Evolutionary conservation across 2,113 vertebrate genomes (phyloP), one percentile per base, ranked within the genome.

Genomic region (Bufo gargarizans): DNA sequence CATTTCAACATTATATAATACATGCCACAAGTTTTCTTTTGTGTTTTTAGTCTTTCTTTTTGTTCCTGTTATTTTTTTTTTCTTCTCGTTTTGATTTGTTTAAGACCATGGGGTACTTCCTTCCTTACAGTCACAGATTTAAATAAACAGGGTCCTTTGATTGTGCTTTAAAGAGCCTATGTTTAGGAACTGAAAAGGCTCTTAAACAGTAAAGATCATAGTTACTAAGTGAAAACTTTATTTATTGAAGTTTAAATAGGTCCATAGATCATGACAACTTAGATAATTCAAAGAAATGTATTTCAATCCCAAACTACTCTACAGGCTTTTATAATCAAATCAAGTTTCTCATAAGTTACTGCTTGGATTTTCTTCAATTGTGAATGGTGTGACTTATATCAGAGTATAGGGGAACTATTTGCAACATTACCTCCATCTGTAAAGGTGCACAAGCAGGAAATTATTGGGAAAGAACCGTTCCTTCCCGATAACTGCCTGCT

Each of bases 91-190:
- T 78, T 14, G 77, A 55, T 78, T 56, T 22, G 53, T 78, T 50
- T 12, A 56, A 17, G 50, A 13, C 77, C 53, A 22, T 56, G 47
- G 77, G 77, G 50, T 78, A 22, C 77, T 80, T 80, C 77, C 77
- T 80, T 80, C 53, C 55, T 58, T 33, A 55, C 33, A 80, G n/a
- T 33, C 55, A 43, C 3, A 3, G 11, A 74, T 56, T 33, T 80
- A 80, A 55, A 80, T 80, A 58, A 58, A 80, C 77, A 78, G 11
- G 77, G 77, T 12, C 17, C 53, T 56, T 80, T 55, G 20, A 33
- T 80, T 80, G n/a, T 58, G 4, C 20, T 80, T 22, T 55, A 56
- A 55, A 43, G 55, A 80, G 43, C n/a, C 43, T 80, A 33, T 9
- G 14, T 58, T 16, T 45, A 47, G 71, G 13, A 33, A 20, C 8